These are phyloP conservation scores for Ricordea florida DNA, from an alignment of 92 coral and sea anemone genomes.

Conservation along the genomic window DNA sequence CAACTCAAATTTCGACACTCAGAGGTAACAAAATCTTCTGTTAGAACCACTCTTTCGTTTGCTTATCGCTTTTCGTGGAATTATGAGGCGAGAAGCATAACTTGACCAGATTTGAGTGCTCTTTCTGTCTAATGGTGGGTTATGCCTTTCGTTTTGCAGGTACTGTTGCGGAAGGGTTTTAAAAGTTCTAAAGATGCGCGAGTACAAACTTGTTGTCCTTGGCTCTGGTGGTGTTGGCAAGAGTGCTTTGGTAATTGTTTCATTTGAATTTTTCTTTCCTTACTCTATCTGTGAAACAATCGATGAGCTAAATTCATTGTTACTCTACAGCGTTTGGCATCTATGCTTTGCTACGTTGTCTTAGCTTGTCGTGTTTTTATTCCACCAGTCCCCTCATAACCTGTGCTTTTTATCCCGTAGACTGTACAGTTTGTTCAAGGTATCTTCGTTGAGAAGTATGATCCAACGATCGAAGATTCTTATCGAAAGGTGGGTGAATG, in stretches of 20 bases:
- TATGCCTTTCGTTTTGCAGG: too few relatives aligned
- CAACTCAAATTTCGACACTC: constrained; percentile 27
- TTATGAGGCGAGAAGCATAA: background rate
- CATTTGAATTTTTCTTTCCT: background rate
- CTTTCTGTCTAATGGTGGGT: too few relatives aligned
- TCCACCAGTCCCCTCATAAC: background rate
- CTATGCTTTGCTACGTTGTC: background rate
- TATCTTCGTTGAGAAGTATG: constrained; percentile 97
- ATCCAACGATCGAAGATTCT: constrained; percentile 99
- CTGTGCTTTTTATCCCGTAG: constrained; percentile 38
- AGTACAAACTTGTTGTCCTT: constrained; percentile 97
- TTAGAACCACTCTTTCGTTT: background rate
- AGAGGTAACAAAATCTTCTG: constrained; percentile 21
- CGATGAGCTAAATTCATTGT: constrained; percentile 15
- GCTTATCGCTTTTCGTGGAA: background rate
- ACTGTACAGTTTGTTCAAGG: constrained; percentile 99
- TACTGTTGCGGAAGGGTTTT: too few relatives aligned
- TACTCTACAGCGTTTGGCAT: background rate
- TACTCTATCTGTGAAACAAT: background rate
- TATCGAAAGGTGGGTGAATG: constrained; percentile 84
- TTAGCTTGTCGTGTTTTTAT: background rate
- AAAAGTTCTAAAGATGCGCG: constrained; percentile 87
- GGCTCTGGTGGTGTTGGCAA: constrained; percentile 99
- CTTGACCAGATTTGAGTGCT: too few relatives aligned
- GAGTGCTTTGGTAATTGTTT: constrained; percentile 91